A percentile compares a stretch with the other conserved stretches of the same genome.
phyloP scores from a whole-genome alignment of 2,797 vertebrate species.

The Momotus momota region DNA sequence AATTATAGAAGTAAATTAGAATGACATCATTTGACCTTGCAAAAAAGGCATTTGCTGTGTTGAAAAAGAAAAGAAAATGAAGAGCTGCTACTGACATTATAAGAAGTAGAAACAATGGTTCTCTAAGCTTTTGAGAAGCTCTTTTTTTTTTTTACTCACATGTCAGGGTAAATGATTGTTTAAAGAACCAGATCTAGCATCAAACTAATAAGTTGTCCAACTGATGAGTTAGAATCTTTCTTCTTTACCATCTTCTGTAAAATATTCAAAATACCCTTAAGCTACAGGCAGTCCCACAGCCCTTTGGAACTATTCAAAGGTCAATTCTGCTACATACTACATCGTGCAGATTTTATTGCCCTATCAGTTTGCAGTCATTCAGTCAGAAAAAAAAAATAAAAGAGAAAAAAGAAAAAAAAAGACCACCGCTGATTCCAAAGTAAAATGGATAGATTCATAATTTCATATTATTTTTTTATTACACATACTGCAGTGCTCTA shows the following conservation, averaged over 20 bases:
- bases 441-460: background rate
- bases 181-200: conserved; percentile 8
- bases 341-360: background rate
- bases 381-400: background rate
- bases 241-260: conserved; percentile 17
- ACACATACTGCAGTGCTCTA: background rate
- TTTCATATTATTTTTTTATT: background rate
- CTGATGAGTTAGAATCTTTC: conserved; percentile 27
- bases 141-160: conserved; percentile 3
- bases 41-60: background rate
- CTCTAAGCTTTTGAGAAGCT: conserved; percentile 3
- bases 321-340: background rate
- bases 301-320: conserved; percentile 2
- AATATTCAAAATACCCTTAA: conserved; percentile 26
- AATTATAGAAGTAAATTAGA: background rate
- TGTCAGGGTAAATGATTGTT: conserved; percentile 34
- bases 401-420: background rate
- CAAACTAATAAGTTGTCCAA: conserved; percentile 48
- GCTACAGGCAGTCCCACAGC: background rate
- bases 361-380: background rate
- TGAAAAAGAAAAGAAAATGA: background rate
- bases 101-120: background rate
- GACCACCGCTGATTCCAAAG: background rate
- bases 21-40: background rate
- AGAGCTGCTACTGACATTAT: background rate